phyloP scores from a whole-genome alignment of 2,888 invertebrate genomes.

The Cheilosia impressa region DNA sequence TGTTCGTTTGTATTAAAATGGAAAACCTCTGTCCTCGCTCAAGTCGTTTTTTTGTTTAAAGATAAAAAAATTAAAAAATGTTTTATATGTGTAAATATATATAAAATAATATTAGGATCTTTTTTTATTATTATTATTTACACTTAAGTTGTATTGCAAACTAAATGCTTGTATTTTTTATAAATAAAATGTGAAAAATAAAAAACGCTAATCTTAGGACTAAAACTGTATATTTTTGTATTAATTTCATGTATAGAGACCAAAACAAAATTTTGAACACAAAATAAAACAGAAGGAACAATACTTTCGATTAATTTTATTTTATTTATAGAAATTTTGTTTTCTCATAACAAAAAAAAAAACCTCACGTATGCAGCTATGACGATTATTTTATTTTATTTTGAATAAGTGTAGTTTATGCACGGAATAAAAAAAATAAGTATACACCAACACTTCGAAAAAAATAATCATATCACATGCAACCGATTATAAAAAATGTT shows the following conservation, averaged over 20 bases:
- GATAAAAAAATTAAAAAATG: conserved; percentile 71
- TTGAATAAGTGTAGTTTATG: neutral
- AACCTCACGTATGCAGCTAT: conserved; percentile 41
- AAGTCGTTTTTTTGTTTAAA: conserved; percentile 47
- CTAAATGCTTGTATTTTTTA: conserved; percentile 59
- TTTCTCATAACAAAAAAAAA: neutral
- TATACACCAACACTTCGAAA: conserved; percentile 59
- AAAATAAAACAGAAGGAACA: conserved; percentile 26
- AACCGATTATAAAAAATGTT: conserved; percentile 59
- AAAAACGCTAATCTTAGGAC: conserved; percentile 46
- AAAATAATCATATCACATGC: conserved; percentile 68
- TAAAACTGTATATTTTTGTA: conserved; percentile 72
- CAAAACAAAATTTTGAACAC: conserved; percentile 57
- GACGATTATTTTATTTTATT: conserved; percentile 12
- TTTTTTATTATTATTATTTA: conserved; percentile 47
- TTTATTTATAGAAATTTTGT: conserved; percentile 28
- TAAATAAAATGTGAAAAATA: conserved; percentile 8
- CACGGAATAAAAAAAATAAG: conserved; percentile 12
- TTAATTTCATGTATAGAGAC: conserved; percentile 69
- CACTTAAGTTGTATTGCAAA: conserved; percentile 57
- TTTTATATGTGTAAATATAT: conserved; percentile 70
- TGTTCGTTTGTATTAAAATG: conserved; percentile 15
- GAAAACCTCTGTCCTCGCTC: conserved; percentile 70
- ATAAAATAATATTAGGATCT: conserved; percentile 55
- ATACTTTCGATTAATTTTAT: conserved; percentile 2